Base-by-base conservation (phyloP, 2,888 invertebrate species). In the Thelaira solivaga region DNA sequence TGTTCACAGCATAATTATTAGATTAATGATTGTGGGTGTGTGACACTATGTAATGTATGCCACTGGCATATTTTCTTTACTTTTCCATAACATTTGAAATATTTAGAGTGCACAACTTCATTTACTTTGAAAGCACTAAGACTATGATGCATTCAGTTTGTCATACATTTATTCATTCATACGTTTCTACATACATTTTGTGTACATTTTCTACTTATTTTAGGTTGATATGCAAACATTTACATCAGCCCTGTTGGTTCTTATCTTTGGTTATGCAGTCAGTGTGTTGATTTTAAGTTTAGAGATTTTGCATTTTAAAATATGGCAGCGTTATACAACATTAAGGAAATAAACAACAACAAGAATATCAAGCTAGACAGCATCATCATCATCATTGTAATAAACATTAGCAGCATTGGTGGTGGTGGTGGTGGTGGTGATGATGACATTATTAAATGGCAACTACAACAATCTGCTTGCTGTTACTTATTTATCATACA, bases 211-310 rank as follows among this genome's bases (percentile, higher is more conserved):
- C n/a, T 16, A 7, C 4, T 22, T 31, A 29, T 72, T 49, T 76
- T 87, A 91, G 78, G 93, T 93, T 31, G 90, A 90, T 51, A 87
- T 93, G 67, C 87, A 88, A 24, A 93, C 93, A 83, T 91, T 93
- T 82, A 90, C 91, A 36, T 91, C 91, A 72, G 91, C 92, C 0
- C 86, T 92, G 11, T 83, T 91, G 13, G 87, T 91, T 49, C 87
- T 93, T 6, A 82, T 88, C 2, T 83, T 90, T 2, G 93, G 93
- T 20, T 87, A 90, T 81, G 80, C 88, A 16, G 81, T 88, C 87
- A 22, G 45, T 88, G 4, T 87, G 24, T 72, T 87, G 67, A 85
- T 85, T 45, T 82, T 88, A 64, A 82, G 80, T 59, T 72, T 85
- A 41, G 88, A 88, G 83, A 85, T 87, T 79, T 68, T 83, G 78